phyloP scores from a whole-genome alignment of 2,888 invertebrate genomes.

The Agrochola lota region DNA sequence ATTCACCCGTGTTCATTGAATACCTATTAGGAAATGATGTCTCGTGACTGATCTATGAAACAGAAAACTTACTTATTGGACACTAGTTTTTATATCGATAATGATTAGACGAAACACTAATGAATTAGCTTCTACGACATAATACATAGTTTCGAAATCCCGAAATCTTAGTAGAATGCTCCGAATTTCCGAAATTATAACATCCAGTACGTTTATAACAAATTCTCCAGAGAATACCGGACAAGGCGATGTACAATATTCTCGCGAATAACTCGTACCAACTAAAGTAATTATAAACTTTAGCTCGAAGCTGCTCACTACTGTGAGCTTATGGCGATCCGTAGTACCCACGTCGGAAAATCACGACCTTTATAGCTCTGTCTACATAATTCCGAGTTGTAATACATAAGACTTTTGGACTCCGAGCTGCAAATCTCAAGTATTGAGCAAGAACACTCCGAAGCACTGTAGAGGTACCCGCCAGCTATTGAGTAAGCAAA shows the following conservation, averaged over 20 bases:
- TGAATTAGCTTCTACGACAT: background rate
- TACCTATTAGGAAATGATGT: background rate
- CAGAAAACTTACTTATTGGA: background rate
- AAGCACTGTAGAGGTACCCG: background rate
- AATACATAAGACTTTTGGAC: background rate
- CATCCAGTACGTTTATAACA: background rate
- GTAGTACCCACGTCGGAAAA: background rate
- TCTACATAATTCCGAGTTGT: background rate
- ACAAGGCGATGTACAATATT: conserved; percentile 22
- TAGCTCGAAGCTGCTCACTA: conserved; percentile 18
- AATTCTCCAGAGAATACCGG: conserved; percentile 43
- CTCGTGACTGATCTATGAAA: background rate
- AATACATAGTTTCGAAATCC: conserved; percentile 3
- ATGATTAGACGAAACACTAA: background rate
- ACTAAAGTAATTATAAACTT: conserved; percentile 59
- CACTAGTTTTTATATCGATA: background rate
- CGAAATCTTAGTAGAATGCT: background rate
- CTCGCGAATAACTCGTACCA: conserved; percentile 6
- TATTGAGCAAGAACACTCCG: background rate
- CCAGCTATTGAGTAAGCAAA: background rate
- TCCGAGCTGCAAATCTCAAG: background rate
- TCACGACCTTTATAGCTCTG: conserved; percentile 2
- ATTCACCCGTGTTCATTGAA: background rate
- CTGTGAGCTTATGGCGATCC: background rate
- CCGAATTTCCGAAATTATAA: conserved; percentile 17